Evolutionary conservation across 2,888 invertebrate species (phyloP).

Genomic region (Caenorhabditis becei): DNA sequence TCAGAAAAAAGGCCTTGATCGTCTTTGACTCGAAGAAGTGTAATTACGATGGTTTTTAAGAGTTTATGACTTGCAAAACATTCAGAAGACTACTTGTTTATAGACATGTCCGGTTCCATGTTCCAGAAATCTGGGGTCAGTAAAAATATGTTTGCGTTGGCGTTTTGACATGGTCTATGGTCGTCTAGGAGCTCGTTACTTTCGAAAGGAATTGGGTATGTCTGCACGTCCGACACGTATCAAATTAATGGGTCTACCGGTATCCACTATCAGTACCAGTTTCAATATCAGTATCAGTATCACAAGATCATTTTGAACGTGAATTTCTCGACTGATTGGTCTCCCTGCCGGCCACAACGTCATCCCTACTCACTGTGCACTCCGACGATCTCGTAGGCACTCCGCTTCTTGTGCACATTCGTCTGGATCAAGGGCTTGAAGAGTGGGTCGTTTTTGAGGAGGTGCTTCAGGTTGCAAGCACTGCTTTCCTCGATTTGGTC

Average conservation of each 20-base stretch:
- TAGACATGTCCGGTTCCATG: background rate
- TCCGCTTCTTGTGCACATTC: conserved; percentile 39
- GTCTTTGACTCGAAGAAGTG: conserved; percentile 15
- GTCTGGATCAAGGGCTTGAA: conserved; percentile 43
- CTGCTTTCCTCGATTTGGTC: conserved; percentile 49
- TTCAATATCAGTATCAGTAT: background rate
- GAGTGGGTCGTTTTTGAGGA: conserved; percentile 53
- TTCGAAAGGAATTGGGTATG: background rate
- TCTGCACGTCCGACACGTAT: background rate
- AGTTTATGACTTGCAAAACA: conserved; percentile 25
- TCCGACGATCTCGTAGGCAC: conserved; percentile 46
- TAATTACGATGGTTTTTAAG: conserved; percentile 2
- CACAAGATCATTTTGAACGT: conserved; percentile 9
- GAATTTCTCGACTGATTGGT: background rate
- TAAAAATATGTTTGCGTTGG: background rate
- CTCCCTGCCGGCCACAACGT: conserved; percentile 5
- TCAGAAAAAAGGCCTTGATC: conserved; percentile 7
- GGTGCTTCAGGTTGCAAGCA: conserved; percentile 59
- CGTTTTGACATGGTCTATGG: background rate
- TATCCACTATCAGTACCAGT: background rate
- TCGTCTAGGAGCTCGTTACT: background rate
- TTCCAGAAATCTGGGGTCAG: background rate
- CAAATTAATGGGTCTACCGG: background rate
- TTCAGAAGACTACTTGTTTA: background rate
- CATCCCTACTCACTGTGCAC: conserved; percentile 38